Conservation (phyloP, 1,140 invertebrate genomes). For the Tetramorium parvispinum region DNA sequence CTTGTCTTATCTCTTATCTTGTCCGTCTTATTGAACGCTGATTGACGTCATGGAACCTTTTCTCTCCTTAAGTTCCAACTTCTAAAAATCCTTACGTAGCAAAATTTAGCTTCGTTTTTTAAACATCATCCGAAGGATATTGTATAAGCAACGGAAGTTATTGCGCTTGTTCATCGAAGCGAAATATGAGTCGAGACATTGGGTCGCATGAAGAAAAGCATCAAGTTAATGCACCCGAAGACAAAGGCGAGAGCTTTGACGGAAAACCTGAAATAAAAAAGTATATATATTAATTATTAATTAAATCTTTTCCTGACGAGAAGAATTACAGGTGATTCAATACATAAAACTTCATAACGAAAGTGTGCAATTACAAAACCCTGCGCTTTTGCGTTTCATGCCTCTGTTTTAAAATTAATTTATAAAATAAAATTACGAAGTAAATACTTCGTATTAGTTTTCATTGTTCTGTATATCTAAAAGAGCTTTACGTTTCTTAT, state of each 20-base stretch:
- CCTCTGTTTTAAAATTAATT: background rate
- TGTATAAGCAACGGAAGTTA: background rate
- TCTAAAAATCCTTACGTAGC: constrained; percentile 6
- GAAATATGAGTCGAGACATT: constrained; percentile 24
- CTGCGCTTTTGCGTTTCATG: background rate
- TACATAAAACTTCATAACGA: background rate
- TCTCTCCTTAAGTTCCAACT: background rate
- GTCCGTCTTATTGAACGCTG: too few relatives aligned
- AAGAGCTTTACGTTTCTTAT: background rate
- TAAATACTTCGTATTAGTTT: background rate
- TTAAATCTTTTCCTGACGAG: background rate
- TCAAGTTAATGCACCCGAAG: too few relatives aligned
- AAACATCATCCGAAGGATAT: background rate
- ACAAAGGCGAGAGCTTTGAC: background rate
- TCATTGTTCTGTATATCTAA: background rate
- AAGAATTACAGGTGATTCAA: background rate
- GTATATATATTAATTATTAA: background rate
- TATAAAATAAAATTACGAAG: too few relatives aligned
- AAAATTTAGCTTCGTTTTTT: constrained; percentile 25
- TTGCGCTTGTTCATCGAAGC: constrained; percentile 3
- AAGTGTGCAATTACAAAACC: background rate
- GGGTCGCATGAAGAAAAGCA: background rate
- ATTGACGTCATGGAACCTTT: background rate
- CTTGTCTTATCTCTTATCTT: too few relatives aligned
- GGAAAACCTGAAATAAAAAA: background rate